A percentile compares a stretch with the other conserved stretches of the same genome.
Evolutionary conservation across 1,140 invertebrate genomes (phyloP).

Genomic region (Sesamia nonagrioides): DNA sequence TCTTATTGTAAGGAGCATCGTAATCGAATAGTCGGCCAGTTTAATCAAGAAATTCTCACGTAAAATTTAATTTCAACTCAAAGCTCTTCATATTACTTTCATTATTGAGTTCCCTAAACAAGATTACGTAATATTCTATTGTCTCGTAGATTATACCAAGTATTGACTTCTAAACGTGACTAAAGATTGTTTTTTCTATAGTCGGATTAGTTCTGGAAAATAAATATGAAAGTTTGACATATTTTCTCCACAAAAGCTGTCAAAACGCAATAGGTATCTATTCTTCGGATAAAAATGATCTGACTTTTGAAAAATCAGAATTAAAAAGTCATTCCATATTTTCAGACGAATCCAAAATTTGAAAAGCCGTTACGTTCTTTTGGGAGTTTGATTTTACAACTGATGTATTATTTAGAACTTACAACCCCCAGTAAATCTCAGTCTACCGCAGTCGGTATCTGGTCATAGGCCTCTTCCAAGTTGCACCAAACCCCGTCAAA

Average conservation of each 20-base stretch:
- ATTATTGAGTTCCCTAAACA: not conserved
- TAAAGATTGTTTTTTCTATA: no score
- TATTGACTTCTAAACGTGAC: constrained; percentile 7
- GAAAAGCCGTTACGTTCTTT: no score
- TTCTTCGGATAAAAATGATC: no score
- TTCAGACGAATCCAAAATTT: no score
- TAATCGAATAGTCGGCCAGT: not conserved
- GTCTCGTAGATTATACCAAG: not conserved
- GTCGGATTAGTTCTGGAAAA: no score
- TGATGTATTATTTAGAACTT: not conserved
- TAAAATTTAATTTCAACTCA: constrained; percentile 8
- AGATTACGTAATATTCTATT: not conserved
- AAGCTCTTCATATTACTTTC: constrained; percentile 10
- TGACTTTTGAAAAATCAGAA: no score
- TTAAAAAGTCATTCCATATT: no score
- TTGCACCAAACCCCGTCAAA: constrained; percentile 31
- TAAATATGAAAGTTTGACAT: no score
- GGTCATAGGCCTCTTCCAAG: constrained; percentile 26
- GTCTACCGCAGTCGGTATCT: not conserved
- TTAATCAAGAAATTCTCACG: constrained; percentile 7
- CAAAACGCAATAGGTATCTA: no score
- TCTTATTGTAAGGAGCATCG: not conserved
- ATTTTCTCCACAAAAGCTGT: no score
- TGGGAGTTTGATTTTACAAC: no score
- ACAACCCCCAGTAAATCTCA: not conserved